phyloP scores from a whole-genome alignment of 2,797 vertebrate species.

The Holocentrus rufus region DNA sequence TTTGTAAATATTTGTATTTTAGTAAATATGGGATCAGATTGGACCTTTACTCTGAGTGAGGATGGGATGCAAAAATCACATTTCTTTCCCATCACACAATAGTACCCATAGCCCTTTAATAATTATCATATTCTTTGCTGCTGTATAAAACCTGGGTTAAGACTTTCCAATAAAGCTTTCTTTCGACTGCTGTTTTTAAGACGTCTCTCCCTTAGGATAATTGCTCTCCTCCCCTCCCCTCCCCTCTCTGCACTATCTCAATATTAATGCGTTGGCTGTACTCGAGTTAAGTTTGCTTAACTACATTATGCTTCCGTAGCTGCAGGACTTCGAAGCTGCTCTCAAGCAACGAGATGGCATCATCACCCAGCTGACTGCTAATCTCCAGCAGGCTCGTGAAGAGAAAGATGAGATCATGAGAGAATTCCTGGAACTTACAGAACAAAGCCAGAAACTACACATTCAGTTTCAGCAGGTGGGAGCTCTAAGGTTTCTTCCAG shows the following conservation, averaged over 20 bases:
- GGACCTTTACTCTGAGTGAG: neutral
- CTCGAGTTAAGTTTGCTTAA: neutral
- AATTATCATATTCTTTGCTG: too few relatives aligned
- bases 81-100: neutral
- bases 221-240: neutral
- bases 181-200: neutral
- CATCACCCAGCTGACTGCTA: conserved; percentile 95
- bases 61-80: neutral
- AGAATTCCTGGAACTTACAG: conserved; percentile 94
- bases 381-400: conserved; percentile 93
- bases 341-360: conserved; percentile 96
- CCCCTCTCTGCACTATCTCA: neutral
- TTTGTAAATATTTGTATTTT: too few relatives aligned
- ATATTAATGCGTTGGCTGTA: neutral
- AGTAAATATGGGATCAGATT: neutral
- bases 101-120: too few relatives aligned
- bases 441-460: conserved; percentile 96
- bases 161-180: neutral
- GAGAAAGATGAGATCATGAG: conserved; percentile 97
- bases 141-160: neutral
- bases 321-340: conserved; percentile 96
- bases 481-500: neutral
- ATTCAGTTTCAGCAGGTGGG: conserved; percentile 96
- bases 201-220: neutral
- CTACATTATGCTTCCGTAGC: conserved; percentile 70